These are phyloP conservation scores for Microplitis manilae DNA, from an alignment of 2,888 invertebrate genomes.

Conservation along the genomic window DNA sequence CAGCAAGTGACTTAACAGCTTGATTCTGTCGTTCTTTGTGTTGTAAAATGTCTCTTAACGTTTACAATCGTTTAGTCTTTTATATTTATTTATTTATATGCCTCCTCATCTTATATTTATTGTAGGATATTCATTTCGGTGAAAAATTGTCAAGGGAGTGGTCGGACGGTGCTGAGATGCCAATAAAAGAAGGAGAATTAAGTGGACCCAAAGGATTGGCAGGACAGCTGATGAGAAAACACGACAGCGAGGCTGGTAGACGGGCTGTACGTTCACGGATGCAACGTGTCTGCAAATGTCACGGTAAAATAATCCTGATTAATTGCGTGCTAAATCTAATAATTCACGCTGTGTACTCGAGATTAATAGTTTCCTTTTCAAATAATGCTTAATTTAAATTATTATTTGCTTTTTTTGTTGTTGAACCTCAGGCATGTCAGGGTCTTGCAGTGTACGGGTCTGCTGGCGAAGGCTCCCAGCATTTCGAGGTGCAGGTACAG, in stretches of 20 bases:
- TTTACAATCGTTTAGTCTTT: background rate
- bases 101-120: conserved; percentile 11
- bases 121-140: conserved; percentile 85
- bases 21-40: conserved; percentile 17
- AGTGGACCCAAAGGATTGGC: conserved; percentile 65
- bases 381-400: background rate
- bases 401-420: background rate
- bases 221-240: conserved; percentile 84
- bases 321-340: background rate
- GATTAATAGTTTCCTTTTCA: background rate
- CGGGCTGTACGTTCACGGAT: conserved; percentile 84
- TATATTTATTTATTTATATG: conserved; percentile 13
- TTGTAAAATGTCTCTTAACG: conserved; percentile 10
- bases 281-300: conserved; percentile 93
- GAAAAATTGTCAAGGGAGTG: conserved; percentile 90
- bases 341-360: background rate
- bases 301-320: conserved; percentile 74
- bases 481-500: conserved; percentile 84
- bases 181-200: conserved; percentile 78
- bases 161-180: conserved; percentile 86
- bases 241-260: conserved; percentile 94
- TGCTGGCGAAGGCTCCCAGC: conserved; percentile 90
- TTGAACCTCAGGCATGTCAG: conserved; percentile 78
- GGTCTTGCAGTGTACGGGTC: conserved; percentile 90
- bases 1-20: conserved; percentile 32